Conservation (phyloP, 1,140 invertebrate species). For the Drosophila ambigua region DNA sequence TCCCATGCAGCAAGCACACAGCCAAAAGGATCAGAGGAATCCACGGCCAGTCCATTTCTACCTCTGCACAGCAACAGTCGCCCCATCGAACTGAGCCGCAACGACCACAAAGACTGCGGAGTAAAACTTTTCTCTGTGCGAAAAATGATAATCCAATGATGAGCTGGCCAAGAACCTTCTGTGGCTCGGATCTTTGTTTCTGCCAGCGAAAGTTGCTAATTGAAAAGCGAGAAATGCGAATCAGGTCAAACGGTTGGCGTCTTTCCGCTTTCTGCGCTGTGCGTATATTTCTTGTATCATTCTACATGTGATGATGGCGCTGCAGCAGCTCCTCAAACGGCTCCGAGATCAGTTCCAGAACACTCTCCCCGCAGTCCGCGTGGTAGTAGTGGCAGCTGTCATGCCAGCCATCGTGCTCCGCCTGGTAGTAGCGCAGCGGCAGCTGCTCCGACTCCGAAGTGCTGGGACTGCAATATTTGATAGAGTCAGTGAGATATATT, state of each 20-base stretch:
- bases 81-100: conserved; percentile 11
- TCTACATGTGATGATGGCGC: conserved; percentile 56
- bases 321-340: conserved; percentile 57
- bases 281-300: conserved; percentile 12
- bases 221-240: conserved; percentile 27
- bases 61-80: neutral
- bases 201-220: conserved; percentile 70
- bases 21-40: neutral
- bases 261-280: neutral
- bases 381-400: conserved; percentile 83
- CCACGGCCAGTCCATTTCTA: conserved; percentile 5
- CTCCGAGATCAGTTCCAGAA: conserved; percentile 69
- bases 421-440: conserved; percentile 85
- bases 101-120: neutral
- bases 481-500: too few relatives aligned
- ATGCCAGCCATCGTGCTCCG: conserved; percentile 84
- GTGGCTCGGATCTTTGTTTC: conserved; percentile 18
- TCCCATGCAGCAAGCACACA: neutral
- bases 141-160: conserved; percentile 51
- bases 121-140: conserved; percentile 21
- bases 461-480: conserved; percentile 84
- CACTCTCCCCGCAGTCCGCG: conserved; percentile 67
- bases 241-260: conserved; percentile 24
- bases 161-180: neutral
- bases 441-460: conserved; percentile 85